Evolutionary conservation across 2,797 vertebrate genomes (phyloP).

Genomic region (Sparus aurata): DNA sequence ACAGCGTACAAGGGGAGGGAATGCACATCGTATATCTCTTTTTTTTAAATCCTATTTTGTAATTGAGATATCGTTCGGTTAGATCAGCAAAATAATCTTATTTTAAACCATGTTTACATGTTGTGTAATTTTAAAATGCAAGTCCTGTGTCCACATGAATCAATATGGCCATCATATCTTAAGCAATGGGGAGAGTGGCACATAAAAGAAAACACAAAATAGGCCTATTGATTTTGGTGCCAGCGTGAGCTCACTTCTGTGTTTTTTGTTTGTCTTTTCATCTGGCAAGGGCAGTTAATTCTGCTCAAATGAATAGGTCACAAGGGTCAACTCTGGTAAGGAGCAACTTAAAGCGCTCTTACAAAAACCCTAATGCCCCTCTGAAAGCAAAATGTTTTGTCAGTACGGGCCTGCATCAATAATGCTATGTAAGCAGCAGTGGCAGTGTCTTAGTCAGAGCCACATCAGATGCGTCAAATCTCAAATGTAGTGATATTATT

Average conservation of each 20-base stretch:
- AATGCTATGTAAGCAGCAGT: conserved; percentile 72
- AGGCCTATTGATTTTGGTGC: conserved; percentile 84
- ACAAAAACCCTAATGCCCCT: conserved; percentile 81
- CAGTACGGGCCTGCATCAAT: conserved; percentile 76
- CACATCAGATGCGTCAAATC: conserved; percentile 41
- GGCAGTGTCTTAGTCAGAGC: conserved; percentile 57
- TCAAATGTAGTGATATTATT: conserved; percentile 31
- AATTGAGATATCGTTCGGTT: background rate
- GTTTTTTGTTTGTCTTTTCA: conserved; percentile 86
- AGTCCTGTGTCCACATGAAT: conserved; percentile 51
- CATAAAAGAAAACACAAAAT: conserved; percentile 78
- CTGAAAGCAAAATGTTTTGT: conserved; percentile 85
- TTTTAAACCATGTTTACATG: conserved; percentile 40
- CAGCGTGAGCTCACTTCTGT: conserved; percentile 82
- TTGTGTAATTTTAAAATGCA: conserved; percentile 48
- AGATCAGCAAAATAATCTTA: conserved; percentile 16
- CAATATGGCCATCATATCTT: conserved; percentile 74
- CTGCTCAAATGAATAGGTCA: conserved; percentile 85
- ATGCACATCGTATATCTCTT: background rate
- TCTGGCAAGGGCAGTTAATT: conserved; percentile 86
- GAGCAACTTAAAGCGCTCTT: conserved; percentile 80
- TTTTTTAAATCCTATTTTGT: conserved; percentile 8
- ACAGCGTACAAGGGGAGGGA: background rate
- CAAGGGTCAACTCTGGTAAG: conserved; percentile 82
- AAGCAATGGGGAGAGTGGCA: conserved; percentile 67